phyloP scores from a whole-genome alignment of 2,113 vertebrate genomes.

The Sinocyclocheilus anophthalmus region DNA sequence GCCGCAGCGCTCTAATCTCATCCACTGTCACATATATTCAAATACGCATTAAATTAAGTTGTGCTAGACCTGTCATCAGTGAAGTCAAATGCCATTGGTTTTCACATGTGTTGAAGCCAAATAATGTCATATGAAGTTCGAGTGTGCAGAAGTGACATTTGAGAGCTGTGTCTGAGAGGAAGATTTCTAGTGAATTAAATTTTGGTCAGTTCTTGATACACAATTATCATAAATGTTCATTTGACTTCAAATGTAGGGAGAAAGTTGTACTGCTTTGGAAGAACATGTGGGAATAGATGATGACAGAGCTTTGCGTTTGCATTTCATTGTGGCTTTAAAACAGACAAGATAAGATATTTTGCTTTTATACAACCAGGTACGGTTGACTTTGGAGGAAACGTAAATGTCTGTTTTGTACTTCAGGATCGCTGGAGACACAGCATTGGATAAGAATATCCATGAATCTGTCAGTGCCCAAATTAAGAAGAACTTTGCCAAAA shows the following conservation, averaged over 20 bases:
- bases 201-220: neutral
- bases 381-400: constrained; percentile 10
- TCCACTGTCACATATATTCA: neutral
- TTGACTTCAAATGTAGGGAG: neutral
- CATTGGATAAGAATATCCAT: constrained; percentile 96
- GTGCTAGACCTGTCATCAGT: neutral
- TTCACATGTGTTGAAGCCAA: neutral
- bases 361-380: constrained; percentile 16
- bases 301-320: neutral
- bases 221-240: neutral
- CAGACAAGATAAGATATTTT: neutral
- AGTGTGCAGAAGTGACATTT: neutral
- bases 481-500: constrained; percentile 98
- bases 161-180: neutral
- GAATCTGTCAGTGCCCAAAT: constrained; percentile 98
- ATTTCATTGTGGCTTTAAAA: neutral
- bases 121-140: neutral
- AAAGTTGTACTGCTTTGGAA: neutral
- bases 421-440: constrained; percentile 96
- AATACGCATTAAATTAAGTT: neutral
- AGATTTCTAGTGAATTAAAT: neutral
- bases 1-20: neutral
- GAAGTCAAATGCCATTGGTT: neutral
- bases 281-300: neutral
- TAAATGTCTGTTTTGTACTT: neutral